A percentile compares a stretch with the other conserved stretches of the same genome.
Evolutionary conservation across 30 jellyfish, hydroid and myxozoan genomes (phyloP).

Genomic region (Pseudorhiza aurosa): DNA sequence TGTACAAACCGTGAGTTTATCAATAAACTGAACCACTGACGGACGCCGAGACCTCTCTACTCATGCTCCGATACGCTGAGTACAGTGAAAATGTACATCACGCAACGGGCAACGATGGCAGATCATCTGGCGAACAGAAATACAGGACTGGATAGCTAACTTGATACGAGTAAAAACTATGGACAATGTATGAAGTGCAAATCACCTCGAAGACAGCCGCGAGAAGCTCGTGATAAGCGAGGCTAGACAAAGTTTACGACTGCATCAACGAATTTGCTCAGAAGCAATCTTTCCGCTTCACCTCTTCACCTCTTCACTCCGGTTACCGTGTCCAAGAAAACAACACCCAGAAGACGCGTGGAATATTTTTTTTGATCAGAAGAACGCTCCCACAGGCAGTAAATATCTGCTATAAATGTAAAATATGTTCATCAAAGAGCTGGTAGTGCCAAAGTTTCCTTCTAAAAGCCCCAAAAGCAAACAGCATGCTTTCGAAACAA

Average conservation of each 20-base stretch:
- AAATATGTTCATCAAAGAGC: neutral
- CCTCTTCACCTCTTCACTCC: slow-evolving; percentile 53
- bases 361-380: neutral
- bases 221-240: neutral
- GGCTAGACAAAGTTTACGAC: slow-evolving; percentile 52
- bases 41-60: too few relatives aligned
- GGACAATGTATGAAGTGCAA: too few relatives aligned
- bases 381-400: neutral
- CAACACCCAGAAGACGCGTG: too few relatives aligned
- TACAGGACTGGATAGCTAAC: too few relatives aligned
- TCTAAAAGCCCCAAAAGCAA: neutral
- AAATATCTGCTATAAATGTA: neutral
- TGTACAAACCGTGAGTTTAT: neutral
- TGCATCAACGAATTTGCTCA: slow-evolving; percentile 53
- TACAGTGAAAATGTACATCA: too few relatives aligned
- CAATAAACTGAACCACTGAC: neutral
- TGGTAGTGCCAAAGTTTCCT: neutral
- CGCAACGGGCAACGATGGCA: too few relatives aligned
- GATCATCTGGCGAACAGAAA: too few relatives aligned
- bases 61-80: too few relatives aligned
- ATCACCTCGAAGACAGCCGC: slow-evolving; percentile 17
- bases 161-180: too few relatives aligned
- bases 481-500: neutral
- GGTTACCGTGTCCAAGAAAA: neutral
- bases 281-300: slow-evolving; percentile 66